Conservation (phyloP, 2,113 vertebrate genomes). For the Caranx ignobilis region DNA sequence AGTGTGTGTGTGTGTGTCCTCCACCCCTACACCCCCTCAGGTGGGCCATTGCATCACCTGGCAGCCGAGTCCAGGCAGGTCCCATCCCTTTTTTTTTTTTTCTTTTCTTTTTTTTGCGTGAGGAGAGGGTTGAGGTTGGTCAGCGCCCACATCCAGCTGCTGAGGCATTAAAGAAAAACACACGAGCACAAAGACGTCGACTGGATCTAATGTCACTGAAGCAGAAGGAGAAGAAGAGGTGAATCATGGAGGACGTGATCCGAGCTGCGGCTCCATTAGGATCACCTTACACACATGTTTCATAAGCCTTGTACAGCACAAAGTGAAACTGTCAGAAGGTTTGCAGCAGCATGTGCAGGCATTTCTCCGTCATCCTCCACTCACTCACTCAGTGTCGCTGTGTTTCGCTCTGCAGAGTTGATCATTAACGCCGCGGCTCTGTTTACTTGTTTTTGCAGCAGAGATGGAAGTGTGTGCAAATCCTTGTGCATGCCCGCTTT, state of each 20-base stretch:
- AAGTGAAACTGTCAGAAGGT: neutral
- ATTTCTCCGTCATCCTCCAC: constrained; percentile 65
- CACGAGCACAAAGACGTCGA: neutral
- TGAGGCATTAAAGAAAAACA: constrained; percentile 10
- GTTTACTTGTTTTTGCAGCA: constrained; percentile 55
- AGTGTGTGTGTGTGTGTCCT: neutral
- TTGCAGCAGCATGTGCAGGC: constrained; percentile 21
- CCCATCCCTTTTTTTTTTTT: neutral
- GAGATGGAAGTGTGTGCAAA: constrained; percentile 49
- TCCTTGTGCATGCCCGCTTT: constrained; percentile 39
- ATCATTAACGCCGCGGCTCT: constrained; percentile 61
- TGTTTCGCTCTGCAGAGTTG: constrained; percentile 64
- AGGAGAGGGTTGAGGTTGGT: constrained; percentile 38
- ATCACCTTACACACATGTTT: neutral
- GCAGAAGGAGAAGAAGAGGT: neutral
- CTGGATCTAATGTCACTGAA: neutral
- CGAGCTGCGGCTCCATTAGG: neutral
- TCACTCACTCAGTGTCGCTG: neutral
- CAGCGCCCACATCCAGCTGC: constrained; percentile 57
- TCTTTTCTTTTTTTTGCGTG: neutral
- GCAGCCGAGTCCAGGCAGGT: constrained; percentile 55
- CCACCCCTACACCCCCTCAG: constrained; percentile 1
- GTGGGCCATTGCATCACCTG: constrained; percentile 43
- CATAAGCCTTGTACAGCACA: neutral
- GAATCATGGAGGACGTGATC: no score